Conservation (phyloP, 2,113 vertebrate species). For the Pygoscelis antarcticus region DNA sequence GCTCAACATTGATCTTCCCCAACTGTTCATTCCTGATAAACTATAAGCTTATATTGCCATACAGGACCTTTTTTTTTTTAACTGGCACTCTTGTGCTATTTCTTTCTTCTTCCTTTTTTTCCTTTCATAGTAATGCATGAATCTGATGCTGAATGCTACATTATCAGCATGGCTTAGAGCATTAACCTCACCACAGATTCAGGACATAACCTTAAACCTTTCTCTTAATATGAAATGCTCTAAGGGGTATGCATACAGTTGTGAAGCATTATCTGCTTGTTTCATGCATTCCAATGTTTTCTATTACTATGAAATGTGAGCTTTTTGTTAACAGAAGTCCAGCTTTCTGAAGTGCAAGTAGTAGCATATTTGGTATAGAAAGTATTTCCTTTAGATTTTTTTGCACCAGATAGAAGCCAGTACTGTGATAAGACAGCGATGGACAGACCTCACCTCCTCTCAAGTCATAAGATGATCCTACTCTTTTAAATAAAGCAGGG, state of each 20-base stretch:
- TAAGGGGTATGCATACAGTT: not conserved
- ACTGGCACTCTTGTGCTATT: not conserved
- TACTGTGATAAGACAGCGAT: not conserved
- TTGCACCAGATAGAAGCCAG: not conserved
- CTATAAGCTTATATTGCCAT: not conserved
- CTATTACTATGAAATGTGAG: not conserved
- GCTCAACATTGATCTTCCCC: not conserved
- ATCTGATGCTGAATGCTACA: not conserved
- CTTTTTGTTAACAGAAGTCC: not conserved
- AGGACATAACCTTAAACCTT: conserved; percentile 1
- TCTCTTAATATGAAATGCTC: not conserved
- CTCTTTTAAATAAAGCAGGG: not conserved
- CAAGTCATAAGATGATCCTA: not conserved
- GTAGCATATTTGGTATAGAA: not conserved
- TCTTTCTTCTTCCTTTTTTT: not conserved
- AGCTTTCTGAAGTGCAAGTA: not conserved
- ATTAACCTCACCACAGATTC: not conserved
- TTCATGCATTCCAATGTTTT: not conserved
- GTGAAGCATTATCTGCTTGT: not conserved
- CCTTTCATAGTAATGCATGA: not conserved
- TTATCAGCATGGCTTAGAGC: not conserved
- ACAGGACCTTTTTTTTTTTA: not conserved
- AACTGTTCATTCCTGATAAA: not conserved
- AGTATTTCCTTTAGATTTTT: not conserved
- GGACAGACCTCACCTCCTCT: not conserved